These are phyloP conservation scores for Eulemur mongoz DNA, from an alignment of 2,797 vertebrate genomes.

Conservation along the genomic window DNA sequence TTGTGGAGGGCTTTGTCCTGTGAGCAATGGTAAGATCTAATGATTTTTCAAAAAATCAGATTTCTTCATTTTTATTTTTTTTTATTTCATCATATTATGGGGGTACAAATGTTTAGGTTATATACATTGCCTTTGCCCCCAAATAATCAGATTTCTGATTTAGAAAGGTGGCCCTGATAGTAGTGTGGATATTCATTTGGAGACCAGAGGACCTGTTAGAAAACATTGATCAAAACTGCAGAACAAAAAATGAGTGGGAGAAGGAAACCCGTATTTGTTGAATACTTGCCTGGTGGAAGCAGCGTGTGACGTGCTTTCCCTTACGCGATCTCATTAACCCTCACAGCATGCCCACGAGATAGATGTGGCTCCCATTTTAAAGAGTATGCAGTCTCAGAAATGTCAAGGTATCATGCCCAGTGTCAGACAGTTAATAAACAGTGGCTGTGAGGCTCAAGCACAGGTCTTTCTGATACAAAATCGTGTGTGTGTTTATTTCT, in stretches of 20 bases:
- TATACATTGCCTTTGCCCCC: too few species aligned
- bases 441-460: not conserved
- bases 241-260: not conserved
- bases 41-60: not conserved
- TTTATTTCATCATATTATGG: too few species aligned
- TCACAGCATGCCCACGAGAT: not conserved
- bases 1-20: not conserved
- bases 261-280: not conserved
- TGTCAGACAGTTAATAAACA: not conserved
- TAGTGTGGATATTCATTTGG: not conserved
- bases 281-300: not conserved
- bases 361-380: not conserved
- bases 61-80: not conserved
- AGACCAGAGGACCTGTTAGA: not conserved
- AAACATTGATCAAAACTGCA: conserved; percentile 7
- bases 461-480: not conserved
- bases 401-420: not conserved
- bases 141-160: not conserved
- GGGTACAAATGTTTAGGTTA: too few species aligned
- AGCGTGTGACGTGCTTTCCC: not conserved
- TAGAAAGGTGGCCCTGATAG: not conserved
- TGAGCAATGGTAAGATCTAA: not conserved
- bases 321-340: not conserved
- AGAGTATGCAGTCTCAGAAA: not conserved
- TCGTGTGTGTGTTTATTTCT: not conserved